Base-by-base conservation (phyloP, 1,140 invertebrate species). In the Drosophila trapezifrons region DNA sequence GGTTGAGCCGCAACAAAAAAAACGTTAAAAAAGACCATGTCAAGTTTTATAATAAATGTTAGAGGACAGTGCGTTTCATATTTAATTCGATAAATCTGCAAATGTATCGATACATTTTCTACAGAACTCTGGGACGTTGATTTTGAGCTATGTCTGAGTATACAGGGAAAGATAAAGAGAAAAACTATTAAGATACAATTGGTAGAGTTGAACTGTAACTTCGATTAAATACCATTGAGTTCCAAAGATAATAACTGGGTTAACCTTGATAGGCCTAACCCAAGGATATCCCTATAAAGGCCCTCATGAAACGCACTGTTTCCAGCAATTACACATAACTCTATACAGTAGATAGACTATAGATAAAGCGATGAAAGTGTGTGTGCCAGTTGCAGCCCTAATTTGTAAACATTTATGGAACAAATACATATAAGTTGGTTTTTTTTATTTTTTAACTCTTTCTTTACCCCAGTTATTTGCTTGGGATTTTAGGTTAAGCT, bases 341-440 rank as follows among this genome's bases (percentile, higher is more conserved):
- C 8, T 22, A 13, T n/a, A 7, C 15, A 8, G 3, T 17, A 20
- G 12, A 27, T 27, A 40, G 20, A 13, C 29, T 54, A 18, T 37
- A 32, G 32, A 45, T 45, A 15, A 27, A 46, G 47, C 37, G 38
- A 70, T 22, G 65, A 56, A 69, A n/a, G 25, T 70, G 18, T 51
- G 22, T 40, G 43, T 66, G 67, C 67, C 67, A 57, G 49, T 29
- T 56, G 67, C 65, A 71, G 65, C 67, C 46, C 35, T 70, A 56
- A 57, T 37, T 56, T 25, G n/a, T 70, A 57, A 69, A 71, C 64
- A 70, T 56, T 69, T 46, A 70, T 71, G 18, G 67, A 71, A 71
- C 64, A 70, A 70, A 17, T 45, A 56, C n/a, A n/a, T 57, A 70
- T 35, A 70, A 70, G 42, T 46, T 8, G 13, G 35, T 69, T 57